phyloP scores from a whole-genome alignment of 2,888 invertebrate species.

The Ametastegia equiseti region DNA sequence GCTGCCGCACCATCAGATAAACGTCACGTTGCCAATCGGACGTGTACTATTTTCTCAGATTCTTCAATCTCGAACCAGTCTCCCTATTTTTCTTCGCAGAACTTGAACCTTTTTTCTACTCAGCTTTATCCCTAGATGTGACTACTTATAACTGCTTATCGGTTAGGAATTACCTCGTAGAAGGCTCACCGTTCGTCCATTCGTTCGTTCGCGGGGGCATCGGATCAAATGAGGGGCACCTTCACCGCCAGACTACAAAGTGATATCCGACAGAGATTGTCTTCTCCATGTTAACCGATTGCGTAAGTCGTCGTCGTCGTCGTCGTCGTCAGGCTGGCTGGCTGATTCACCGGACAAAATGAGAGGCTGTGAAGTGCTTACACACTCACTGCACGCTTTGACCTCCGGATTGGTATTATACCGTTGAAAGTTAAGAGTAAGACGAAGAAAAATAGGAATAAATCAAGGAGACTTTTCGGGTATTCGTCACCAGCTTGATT shows the following conservation, averaged over 20 bases:
- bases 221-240: conserved; percentile 67
- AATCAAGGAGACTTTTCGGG: not conserved
- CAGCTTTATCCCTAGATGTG: not conserved
- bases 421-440: conserved; percentile 8
- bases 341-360: conserved; percentile 62
- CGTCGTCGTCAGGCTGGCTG: no score
- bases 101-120: not conserved
- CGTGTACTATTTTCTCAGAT: conserved; percentile 19
- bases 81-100: not conserved
- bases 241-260: conserved; percentile 72
- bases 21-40: conserved; percentile 32
- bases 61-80: not conserved
- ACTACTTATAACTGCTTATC: conserved; percentile 27
- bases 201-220: conserved; percentile 56
- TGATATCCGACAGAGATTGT: conserved; percentile 71
- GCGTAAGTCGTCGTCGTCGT: conserved; percentile 67
- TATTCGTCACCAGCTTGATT: not conserved
- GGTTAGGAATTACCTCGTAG: conserved; percentile 29
- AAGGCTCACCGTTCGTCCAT: not conserved
- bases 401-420: conserved; percentile 8
- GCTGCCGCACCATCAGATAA: conserved; percentile 24
- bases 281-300: conserved; percentile 68
- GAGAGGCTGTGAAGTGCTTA: conserved; percentile 21
- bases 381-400: conserved; percentile 12
- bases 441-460: not conserved